These are phyloP conservation scores for Neuroterus valhalla DNA, from an alignment of 1,140 invertebrate genomes.

Conservation along the genomic window DNA sequence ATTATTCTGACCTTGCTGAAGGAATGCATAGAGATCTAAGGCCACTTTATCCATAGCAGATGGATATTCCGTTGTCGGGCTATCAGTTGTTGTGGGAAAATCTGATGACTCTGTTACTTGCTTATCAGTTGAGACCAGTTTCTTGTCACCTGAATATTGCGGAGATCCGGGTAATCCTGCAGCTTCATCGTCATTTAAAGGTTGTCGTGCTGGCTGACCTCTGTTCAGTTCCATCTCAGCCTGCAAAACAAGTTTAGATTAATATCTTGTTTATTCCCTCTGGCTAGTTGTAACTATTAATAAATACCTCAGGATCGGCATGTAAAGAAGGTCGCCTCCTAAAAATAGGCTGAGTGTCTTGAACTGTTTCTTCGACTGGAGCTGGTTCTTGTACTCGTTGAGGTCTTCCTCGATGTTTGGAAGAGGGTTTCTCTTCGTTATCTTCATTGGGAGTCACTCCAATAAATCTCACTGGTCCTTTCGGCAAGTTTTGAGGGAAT, in stretches of 20 bases:
- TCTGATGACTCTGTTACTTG: constrained; percentile 51
- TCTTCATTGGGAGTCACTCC: constrained; percentile 78
- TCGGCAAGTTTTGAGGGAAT: constrained; percentile 74
- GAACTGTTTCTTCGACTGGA: constrained; percentile 56
- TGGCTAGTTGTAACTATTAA: neutral
- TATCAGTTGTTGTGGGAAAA: constrained; percentile 75
- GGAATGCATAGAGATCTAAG: constrained; percentile 85
- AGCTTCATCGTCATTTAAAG: constrained; percentile 50
- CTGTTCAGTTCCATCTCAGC: constrained; percentile 57
- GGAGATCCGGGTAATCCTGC: constrained; percentile 43
- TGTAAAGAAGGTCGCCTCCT: constrained; percentile 58
- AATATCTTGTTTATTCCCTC: neutral
- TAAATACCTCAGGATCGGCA: constrained; percentile 54
- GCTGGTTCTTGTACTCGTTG: constrained; percentile 60
- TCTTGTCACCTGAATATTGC: constrained; percentile 38
- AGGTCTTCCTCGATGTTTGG: constrained; percentile 58
- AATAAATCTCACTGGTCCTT: constrained; percentile 77
- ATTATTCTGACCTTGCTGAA: constrained; percentile 82
- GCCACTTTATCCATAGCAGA: constrained; percentile 87
- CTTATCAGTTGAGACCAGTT: neutral
- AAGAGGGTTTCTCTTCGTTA: constrained; percentile 63
- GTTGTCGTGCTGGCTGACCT: constrained; percentile 55
- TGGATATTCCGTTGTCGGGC: constrained; percentile 75
- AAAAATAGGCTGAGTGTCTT: constrained; percentile 51
- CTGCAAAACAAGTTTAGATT: constrained; percentile 40